Conservation (phyloP, 1,140 invertebrate species). For the Thaumetopoea pityocampa region DNA sequence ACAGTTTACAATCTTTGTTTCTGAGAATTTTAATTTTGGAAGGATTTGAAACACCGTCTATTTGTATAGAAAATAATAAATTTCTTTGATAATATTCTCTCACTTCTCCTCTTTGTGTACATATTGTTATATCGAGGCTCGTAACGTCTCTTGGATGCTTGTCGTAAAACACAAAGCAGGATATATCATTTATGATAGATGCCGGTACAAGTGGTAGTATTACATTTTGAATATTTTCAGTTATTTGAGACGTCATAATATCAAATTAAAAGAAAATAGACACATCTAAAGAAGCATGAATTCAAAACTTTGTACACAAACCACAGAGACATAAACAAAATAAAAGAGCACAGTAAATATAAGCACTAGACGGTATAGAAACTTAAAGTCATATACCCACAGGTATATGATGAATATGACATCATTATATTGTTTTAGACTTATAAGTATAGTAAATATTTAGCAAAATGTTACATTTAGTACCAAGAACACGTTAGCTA, state of each 20-base stretch:
- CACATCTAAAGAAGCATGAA: too few species aligned
- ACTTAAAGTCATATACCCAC: too few species aligned
- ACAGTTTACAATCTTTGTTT: slow-evolving; percentile 43
- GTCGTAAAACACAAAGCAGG: slow-evolving; percentile 54
- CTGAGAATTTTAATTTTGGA: slow-evolving; percentile 39
- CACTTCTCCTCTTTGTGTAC: slow-evolving; percentile 39
- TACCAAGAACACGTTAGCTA: too few species aligned
- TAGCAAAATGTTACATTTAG: too few species aligned
- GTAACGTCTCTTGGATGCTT: slow-evolving; percentile 42
- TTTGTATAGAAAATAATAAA: slow-evolving; percentile 27
- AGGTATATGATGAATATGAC: too few species aligned
- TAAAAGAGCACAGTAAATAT: too few species aligned
- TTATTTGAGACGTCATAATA: slow-evolving; percentile 2
- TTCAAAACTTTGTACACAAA: too few species aligned
- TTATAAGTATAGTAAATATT: too few species aligned
- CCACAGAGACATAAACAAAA: too few species aligned
- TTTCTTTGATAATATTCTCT: slow-evolving; percentile 43
- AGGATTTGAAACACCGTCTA: slow-evolving; percentile 21
- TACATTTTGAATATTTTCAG: slow-evolving; percentile 19
- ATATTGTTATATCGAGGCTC: slow-evolving; percentile 43
- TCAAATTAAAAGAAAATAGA: too few species aligned
- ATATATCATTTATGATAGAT: slow-evolving; percentile 21
- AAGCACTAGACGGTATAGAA: too few species aligned
- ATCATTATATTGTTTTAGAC: too few species aligned
- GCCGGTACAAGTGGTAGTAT: slow-evolving; percentile 24